Evolutionary conservation across 1,140 invertebrate genomes (phyloP).

Genomic region (Drosophila sturtevanti): DNA sequence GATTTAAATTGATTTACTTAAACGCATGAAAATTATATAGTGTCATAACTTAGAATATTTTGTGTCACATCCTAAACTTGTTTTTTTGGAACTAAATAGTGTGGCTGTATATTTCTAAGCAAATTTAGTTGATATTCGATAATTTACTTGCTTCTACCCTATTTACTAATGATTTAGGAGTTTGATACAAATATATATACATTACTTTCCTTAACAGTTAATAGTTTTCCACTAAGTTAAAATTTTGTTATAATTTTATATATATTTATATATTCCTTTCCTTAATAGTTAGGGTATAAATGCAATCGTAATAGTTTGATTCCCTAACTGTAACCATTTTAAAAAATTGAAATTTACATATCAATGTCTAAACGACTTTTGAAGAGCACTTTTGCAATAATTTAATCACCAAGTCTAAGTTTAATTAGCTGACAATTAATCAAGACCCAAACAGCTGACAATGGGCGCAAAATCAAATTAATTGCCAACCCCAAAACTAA

Average conservation of each 20-base stretch:
- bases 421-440: constrained; percentile 73
- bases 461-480: constrained; percentile 21
- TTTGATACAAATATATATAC: no score
- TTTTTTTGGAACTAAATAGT: neutral
- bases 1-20: no score
- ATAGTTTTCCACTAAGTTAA: no score
- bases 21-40: no score
- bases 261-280: no score
- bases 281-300: neutral
- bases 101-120: neutral
- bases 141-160: no score
- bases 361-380: constrained; percentile 45
- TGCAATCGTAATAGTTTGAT: neutral
- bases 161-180: no score
- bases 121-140: no score
- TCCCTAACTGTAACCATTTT: constrained; percentile 21
- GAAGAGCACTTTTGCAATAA: constrained; percentile 44
- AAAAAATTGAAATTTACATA: constrained; percentile 66
- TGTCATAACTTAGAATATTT: no score
- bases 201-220: no score
- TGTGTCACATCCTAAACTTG: no score
- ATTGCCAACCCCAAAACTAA: neutral
- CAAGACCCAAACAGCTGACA: constrained; percentile 28
- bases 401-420: constrained; percentile 62
- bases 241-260: no score